Conservation (phyloP, 2,113 vertebrate genomes). For the Uria aalge region DNA sequence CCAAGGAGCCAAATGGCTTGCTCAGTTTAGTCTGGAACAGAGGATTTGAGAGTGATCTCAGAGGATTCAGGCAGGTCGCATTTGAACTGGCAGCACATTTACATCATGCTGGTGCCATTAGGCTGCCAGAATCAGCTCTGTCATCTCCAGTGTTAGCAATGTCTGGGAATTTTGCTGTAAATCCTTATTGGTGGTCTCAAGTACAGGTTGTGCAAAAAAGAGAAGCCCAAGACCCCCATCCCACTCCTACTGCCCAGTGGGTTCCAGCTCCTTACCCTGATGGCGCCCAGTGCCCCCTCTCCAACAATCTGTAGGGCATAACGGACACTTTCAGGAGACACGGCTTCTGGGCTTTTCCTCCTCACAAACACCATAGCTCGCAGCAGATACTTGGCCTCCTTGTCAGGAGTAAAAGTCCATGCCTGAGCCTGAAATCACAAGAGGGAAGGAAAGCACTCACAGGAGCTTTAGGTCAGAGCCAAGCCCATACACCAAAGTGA, state of each 20-base stretch:
- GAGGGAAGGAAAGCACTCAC: not conserved
- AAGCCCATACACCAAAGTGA: not conserved
- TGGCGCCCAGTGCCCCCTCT: constrained; percentile 68
- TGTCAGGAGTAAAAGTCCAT: constrained; percentile 87
- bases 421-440: constrained; percentile 76
- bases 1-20: not conserved
- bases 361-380: constrained; percentile 76
- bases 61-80: not conserved
- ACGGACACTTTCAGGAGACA: not conserved
- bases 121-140: not conserved
- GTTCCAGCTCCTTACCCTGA: constrained; percentile 69
- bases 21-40: not conserved
- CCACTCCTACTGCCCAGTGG: not conserved
- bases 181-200: not conserved
- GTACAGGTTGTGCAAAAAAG: not conserved
- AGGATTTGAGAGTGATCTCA: not conserved
- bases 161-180: not conserved
- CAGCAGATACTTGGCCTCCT: constrained; percentile 77
- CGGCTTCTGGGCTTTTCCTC: constrained; percentile 8
- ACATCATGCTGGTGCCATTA: not conserved
- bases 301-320: constrained; percentile 80
- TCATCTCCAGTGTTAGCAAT: not conserved
- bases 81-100: not conserved
- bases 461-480: not conserved
- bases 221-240: not conserved